A percentile compares a stretch with the other conserved stretches of the same genome.
These are phyloP conservation scores for Aphelinus certus DNA, from an alignment of 1,140 invertebrate species.

Conservation along the genomic window DNA sequence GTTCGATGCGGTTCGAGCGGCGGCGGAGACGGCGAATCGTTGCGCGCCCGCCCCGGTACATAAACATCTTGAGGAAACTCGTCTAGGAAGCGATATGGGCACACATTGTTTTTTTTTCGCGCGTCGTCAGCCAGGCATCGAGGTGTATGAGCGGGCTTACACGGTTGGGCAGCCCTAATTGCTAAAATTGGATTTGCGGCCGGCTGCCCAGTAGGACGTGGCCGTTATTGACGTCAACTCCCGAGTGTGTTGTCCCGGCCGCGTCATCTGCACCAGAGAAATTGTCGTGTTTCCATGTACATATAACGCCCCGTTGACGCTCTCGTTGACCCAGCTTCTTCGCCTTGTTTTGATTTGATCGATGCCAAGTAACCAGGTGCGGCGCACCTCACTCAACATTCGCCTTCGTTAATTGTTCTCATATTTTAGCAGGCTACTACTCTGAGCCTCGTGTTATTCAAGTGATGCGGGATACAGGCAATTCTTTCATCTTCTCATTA, in stretches of 20 bases:
- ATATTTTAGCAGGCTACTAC: too few species aligned
- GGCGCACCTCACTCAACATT: too few species aligned
- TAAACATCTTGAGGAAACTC: neutral
- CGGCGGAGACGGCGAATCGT: too few species aligned
- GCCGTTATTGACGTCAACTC: slow-evolving; percentile 51
- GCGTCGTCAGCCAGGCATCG: neutral
- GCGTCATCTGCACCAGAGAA: neutral
- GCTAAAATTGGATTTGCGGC: slow-evolving; percentile 53
- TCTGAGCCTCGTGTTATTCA: too few species aligned
- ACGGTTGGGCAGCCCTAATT: slow-evolving; percentile 43
- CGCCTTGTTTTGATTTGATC: too few species aligned
- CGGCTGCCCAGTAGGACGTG: slow-evolving; percentile 54
- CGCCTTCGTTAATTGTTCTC: too few species aligned
- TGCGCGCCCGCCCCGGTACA: neutral
- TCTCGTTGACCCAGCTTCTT: too few species aligned
- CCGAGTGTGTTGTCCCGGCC: neutral
- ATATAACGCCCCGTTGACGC: too few species aligned
- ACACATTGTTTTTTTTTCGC: neutral
- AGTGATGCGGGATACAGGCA: too few species aligned
- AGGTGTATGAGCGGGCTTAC: neutral
- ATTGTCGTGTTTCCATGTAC: too few species aligned
- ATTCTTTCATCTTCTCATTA: too few species aligned
- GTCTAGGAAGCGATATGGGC: neutral
- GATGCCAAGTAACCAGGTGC: too few species aligned
- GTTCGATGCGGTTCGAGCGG: slow-evolving; percentile 1